phyloP scores from a whole-genome alignment of 2,797 vertebrate genomes.

The Platalea minor region DNA sequence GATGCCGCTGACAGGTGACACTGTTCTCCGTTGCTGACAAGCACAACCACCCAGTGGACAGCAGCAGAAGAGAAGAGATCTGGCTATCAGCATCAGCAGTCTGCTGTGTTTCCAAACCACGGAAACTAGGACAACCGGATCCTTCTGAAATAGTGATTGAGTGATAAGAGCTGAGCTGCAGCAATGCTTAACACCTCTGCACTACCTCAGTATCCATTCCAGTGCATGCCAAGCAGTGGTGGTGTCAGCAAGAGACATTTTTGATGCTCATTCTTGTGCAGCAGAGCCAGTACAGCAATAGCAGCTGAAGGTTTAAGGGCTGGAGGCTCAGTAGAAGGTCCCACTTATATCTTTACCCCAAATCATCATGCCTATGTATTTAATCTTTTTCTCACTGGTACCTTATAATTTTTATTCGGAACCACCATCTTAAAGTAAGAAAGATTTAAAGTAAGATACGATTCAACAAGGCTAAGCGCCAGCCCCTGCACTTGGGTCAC shows the following conservation, averaged over 20 bases:
- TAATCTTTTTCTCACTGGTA: neutral
- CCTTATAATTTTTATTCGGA: neutral
- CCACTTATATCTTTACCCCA: neutral
- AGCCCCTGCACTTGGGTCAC: too few relatives aligned
- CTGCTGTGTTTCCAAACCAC: neutral
- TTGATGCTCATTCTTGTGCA: neutral
- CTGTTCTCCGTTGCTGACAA: fast-evolving
- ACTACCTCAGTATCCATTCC: neutral
- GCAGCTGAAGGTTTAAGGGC: neutral
- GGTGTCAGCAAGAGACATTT: neutral
- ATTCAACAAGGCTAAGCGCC: too few relatives aligned
- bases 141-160: fast-evolving
- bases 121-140: neutral
- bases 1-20: neutral
- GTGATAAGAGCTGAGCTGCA: neutral
- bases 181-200: neutral
- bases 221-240: fast-evolving
- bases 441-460: neutral
- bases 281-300: neutral
- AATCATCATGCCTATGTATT: neutral
- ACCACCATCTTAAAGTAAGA: neutral
- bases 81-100: neutral
- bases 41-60: neutral
- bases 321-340: neutral
- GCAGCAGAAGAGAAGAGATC: neutral